A percentile compares a stretch with the other conserved stretches of the same genome.
Conservation (phyloP, 1,140 invertebrate genomes). For the Pseudomyrmex flavicornis region DNA sequence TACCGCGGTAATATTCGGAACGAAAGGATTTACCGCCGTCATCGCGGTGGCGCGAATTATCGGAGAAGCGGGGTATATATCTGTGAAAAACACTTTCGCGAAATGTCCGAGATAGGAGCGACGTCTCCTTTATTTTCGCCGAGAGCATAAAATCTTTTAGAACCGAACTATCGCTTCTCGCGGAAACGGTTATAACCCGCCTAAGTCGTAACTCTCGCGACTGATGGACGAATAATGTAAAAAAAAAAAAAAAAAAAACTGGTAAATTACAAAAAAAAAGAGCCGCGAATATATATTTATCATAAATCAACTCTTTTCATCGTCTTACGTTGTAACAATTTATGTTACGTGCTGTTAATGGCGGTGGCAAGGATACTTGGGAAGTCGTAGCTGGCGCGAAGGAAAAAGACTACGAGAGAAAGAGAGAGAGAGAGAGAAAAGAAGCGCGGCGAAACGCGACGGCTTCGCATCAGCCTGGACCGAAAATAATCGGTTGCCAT, state of each 20-base stretch:
- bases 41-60: conserved; percentile 56
- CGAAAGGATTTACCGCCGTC: conserved; percentile 46
- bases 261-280: not conserved
- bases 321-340: not conserved
- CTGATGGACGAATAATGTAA: too few relatives aligned
- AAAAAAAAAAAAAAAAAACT: not conserved
- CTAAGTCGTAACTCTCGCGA: not conserved
- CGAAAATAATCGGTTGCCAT: conserved; percentile 60
- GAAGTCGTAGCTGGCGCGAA: too few relatives aligned
- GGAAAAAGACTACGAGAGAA: not conserved
- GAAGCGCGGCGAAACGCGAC: conserved; percentile 4
- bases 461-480: conserved; percentile 1
- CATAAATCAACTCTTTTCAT: not conserved
- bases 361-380: not conserved
- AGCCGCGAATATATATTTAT: too few relatives aligned
- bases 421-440: not conserved
- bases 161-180: not conserved
- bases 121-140: conserved; percentile 9
- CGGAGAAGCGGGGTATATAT: not conserved
- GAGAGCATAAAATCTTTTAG: conserved; percentile 20
- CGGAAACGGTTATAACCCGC: not conserved
- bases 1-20: conserved; percentile 14
- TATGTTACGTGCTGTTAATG: not conserved
- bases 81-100: not conserved
- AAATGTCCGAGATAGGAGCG: not conserved